Conservation (phyloP, 2,888 invertebrate genomes). For the Drepana falcataria region DNA sequence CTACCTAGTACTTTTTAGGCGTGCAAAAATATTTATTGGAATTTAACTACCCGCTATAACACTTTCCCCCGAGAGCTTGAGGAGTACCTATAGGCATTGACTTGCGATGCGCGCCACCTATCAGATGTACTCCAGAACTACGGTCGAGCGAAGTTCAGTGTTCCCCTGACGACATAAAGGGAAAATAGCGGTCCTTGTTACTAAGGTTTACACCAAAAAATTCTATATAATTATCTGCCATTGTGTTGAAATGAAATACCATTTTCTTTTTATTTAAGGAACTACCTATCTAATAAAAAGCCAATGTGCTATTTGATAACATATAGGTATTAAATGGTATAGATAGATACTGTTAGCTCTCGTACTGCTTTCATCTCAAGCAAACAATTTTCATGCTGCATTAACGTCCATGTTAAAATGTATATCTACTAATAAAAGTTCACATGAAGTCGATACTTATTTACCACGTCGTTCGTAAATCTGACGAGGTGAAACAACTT, state of each 20-base stretch:
- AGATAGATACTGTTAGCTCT: too few species aligned
- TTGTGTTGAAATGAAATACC: too few species aligned
- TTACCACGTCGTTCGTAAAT: constrained; percentile 59
- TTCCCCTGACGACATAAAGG: neutral
- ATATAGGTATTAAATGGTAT: too few species aligned
- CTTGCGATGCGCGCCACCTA: neutral
- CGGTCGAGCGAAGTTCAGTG: neutral
- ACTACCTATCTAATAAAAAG: too few species aligned
- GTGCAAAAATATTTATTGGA: constrained; percentile 24
- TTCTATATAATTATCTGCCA: too few species aligned
- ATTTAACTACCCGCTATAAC: too few species aligned
- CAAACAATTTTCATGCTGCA: neutral
- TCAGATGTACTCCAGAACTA: neutral
- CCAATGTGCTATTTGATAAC: too few species aligned
- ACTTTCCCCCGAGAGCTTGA: too few species aligned
- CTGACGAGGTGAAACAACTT: constrained; percentile 74
- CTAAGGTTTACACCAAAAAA: neutral
- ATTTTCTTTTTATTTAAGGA: too few species aligned
- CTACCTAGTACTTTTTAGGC: constrained; percentile 19
- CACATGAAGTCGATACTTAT: constrained; percentile 37
- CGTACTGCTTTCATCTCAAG: too few species aligned
- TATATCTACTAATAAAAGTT: neutral
- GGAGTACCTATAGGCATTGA: too few species aligned
- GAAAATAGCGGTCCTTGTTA: neutral
- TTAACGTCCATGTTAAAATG: neutral